Evolutionary conservation across 2,113 vertebrate species (phyloP), one percentile per base, ranked within the genome.

Genomic region (Neogobius melanostomus): DNA sequence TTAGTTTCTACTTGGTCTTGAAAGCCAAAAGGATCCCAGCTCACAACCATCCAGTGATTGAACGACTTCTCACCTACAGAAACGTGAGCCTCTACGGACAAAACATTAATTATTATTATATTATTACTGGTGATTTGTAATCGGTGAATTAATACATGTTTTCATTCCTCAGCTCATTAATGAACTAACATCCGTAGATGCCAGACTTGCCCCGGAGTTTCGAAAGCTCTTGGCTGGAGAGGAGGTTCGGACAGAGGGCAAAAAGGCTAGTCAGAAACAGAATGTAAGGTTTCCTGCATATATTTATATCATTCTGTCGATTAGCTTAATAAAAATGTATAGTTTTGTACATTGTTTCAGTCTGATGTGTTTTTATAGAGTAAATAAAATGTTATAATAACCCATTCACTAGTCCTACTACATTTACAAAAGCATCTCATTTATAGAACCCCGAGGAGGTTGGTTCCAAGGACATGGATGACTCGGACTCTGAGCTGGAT

Each of bases 1-100:
- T 99, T 83, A 97, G 96, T 46, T 99, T 98, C 89, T 99, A 99
- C 57, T 81, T 99, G 90, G 91, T 97, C 46, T 75, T 99, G 68
- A 99, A 99, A 90, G 91, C 97, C 0, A 95, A 94, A 85, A 87
- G 98, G 71, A 84, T 93, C 36, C 93, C 94, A 0, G 94, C 93
- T 60, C 95, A 95, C 0, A 95, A 92, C 36, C 98, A 99, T 85
- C 98, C 96, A 0, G 90, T 99, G 74, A 98, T 99, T 0, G 96
- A 98, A 70, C 92, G 97, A 64, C 92, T 99, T 60, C 92, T 98
- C 21, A 90, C 92, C 6, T 99, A 96, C 76, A 94, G 98, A 77
- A 96, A 94, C 45, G 94, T 93, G 74, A 93, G 92, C 85, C 1
- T 17, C 60, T n/a, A 5, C 46, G 3, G 8, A 63, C 9, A 6